Evolutionary conservation across 1,140 invertebrate genomes (phyloP), one percentile per base, ranked within the genome.

Genomic region (Hycleus cichorii): DNA sequence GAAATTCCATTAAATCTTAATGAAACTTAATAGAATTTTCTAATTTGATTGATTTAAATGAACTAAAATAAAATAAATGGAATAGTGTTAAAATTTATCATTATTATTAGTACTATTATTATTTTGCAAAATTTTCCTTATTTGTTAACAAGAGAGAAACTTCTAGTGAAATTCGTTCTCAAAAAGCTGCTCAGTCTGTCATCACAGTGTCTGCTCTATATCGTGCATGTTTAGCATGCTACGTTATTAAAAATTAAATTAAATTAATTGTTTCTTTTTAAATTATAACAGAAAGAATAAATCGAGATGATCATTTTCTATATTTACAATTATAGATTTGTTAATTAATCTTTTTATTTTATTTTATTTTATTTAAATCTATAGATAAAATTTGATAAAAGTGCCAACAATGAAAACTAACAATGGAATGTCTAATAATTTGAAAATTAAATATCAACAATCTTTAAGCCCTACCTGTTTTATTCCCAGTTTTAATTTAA

Each of bases 121-220:
- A 12, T 39, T 44, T 42, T 53, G 43, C 11, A 44, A 18, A 53
- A 26, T 9, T 9, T 27, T 45, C 9, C 42, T 18, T 53, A 40
- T 12, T 45, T 2, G 9, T 45, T 39, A 46, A 53, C n/a, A 8
- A 45, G 42, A 32, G 4, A 32, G 32, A 32, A 32, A 32, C 32
- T 32, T 32, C 56, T 49, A 56, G 49, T 49, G 49, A 56, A 60
- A 60, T 57, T 57, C 53, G 53, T 60, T 60, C 52, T 45, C 32
- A 42, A 42, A 7, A 60, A 60, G 58, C 58, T 55, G 47, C 54
- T 60, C 58, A 60, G 58, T 60, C 58, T 49, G 47, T 56, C 52
- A 60, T 60, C 58, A 60, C 58, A 60, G 58, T 60, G 42, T 60
- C 53, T 49, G 58, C 58, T 60, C 58, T 60, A 56, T 42, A 42